These are phyloP conservation scores for Eupsittula cactorum DNA, from an alignment of 2,113 vertebrate species.

Conservation along the genomic window DNA sequence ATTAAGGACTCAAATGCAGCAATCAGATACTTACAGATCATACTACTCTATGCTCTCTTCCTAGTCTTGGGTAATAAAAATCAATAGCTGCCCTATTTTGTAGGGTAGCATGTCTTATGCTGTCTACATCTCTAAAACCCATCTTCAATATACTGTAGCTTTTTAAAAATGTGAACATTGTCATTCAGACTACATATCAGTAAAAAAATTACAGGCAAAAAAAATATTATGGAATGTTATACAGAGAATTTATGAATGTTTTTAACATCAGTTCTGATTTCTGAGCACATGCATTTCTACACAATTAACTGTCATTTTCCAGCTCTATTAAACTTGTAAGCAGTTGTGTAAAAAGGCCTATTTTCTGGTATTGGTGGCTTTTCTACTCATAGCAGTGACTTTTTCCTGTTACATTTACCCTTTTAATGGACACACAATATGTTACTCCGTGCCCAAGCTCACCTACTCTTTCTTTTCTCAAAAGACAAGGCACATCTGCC, in stretches of 20 bases:
- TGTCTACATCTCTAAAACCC: neutral
- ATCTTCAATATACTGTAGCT: neutral
- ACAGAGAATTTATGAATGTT: neutral
- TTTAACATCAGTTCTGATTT: neutral
- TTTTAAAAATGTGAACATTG: neutral
- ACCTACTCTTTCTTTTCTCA: slow-evolving; percentile 89
- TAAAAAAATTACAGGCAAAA: neutral
- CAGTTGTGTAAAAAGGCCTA: neutral
- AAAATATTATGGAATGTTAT: neutral
- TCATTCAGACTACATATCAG: neutral
- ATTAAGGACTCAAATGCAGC: neutral
- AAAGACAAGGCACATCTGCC: slow-evolving; percentile 93
- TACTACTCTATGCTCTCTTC: neutral
- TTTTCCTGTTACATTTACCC: slow-evolving; percentile 69
- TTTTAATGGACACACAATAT: slow-evolving; percentile 79
- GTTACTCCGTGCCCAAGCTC: slow-evolving; percentile 81
- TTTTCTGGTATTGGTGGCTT: slow-evolving; percentile 15
- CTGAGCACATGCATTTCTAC: neutral
- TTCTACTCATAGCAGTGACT: slow-evolving; percentile 54
- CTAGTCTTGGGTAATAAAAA: neutral
- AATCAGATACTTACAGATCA: neutral
- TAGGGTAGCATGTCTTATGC: too few species aligned
- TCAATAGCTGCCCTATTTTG: too few species aligned
- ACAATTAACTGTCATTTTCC: neutral
- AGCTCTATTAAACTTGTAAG: neutral